Evolutionary conservation across 2,888 invertebrate genomes (phyloP).

Genomic region (Lysandra coridon): DNA sequence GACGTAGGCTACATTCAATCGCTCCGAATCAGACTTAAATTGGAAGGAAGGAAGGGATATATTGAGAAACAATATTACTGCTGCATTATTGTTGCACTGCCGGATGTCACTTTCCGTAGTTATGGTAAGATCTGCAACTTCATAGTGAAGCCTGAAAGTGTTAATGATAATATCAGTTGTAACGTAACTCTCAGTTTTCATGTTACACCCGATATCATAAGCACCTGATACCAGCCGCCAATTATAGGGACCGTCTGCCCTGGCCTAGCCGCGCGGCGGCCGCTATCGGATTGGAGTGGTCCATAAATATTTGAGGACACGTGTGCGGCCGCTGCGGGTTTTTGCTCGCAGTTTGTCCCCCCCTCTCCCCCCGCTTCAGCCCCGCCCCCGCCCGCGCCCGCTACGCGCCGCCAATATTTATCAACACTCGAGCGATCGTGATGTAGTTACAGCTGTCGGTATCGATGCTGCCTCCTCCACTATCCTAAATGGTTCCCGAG

Average conservation of each 20-base stretch:
- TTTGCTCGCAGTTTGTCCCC: slow-evolving; percentile 35
- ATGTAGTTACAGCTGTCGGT: slow-evolving; percentile 15
- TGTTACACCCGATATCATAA: too few species aligned
- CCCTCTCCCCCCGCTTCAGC: background rate
- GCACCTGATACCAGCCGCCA: too few species aligned
- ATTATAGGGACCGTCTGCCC: too few species aligned
- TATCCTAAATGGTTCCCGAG: background rate
- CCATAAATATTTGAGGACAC: slow-evolving; percentile 60
- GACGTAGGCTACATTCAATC: background rate
- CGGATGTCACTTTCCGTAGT: too few species aligned
- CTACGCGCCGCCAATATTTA: slow-evolving; percentile 21
- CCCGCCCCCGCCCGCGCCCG: background rate
- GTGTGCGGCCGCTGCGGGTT: slow-evolving; percentile 41
- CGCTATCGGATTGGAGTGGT: slow-evolving; percentile 49
- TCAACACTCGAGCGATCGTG: slow-evolving; percentile 20
- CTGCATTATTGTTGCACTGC: background rate
- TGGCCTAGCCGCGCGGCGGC: background rate
- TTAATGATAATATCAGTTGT: too few species aligned
- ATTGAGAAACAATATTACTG: background rate
- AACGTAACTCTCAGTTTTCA: too few species aligned
- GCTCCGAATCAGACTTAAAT: too few species aligned
- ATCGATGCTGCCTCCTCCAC: background rate
- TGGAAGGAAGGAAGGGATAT: too few species aligned
- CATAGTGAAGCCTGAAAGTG: too few species aligned
- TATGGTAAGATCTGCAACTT: too few species aligned